These are phyloP conservation scores for Periparus ater DNA, from an alignment of 2,797 vertebrate species.

Conservation along the genomic window DNA sequence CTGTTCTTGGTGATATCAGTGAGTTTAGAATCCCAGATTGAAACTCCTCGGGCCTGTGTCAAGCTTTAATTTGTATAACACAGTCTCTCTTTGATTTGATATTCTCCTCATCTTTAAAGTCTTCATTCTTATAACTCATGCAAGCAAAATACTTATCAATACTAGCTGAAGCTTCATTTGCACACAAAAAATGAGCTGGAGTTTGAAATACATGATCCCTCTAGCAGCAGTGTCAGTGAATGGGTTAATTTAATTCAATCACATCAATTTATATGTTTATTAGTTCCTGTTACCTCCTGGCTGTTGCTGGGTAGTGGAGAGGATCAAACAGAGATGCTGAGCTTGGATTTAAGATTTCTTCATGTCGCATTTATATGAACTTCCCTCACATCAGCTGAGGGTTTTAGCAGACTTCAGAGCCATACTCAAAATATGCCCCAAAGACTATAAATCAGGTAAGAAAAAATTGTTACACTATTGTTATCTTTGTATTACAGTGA, in stretches of 20 bases:
- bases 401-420: not conserved
- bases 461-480: not conserved
- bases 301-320: not conserved
- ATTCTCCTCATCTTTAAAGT: not conserved
- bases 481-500: not conserved
- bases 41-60: not conserved
- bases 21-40: not conserved
- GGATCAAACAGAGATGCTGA: not conserved
- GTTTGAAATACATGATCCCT: not conserved
- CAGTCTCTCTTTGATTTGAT: not conserved
- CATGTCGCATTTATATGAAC: not conserved
- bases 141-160: not conserved
- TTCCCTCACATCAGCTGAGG: not conserved
- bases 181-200: not conserved
- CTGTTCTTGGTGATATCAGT: not conserved
- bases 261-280: not conserved
- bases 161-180: not conserved
- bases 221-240: not conserved
- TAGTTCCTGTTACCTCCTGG: conserved; percentile 4
- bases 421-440: not conserved
- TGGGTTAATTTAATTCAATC: not conserved
- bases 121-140: not conserved
- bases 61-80: not conserved
- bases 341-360: not conserved
- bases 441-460: not conserved